Conservation (phyloP, 2,797 vertebrate species). For the Karalla daura region DNA sequence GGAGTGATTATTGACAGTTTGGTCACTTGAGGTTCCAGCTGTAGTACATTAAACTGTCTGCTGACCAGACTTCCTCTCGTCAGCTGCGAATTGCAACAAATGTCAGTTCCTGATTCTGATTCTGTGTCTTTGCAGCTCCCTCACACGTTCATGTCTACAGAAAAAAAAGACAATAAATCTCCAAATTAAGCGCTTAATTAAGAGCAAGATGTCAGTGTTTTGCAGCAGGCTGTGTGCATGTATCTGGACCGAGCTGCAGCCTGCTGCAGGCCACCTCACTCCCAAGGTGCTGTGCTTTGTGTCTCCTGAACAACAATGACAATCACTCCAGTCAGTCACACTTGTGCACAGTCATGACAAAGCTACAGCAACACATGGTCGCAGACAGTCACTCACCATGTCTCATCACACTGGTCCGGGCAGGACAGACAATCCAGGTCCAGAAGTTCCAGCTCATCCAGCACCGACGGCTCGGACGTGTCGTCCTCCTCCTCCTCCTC, state of each 20-base stretch:
- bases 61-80: background rate
- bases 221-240: background rate
- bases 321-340: background rate
- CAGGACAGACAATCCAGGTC: slow-evolving; percentile 84
- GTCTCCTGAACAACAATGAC: background rate
- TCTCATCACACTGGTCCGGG: slow-evolving; percentile 85
- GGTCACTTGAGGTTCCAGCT: too few relatives aligned
- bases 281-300: slow-evolving; percentile 30
- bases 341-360: background rate
- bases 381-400: slow-evolving; percentile 82
- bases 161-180: background rate
- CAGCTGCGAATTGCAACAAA: background rate
- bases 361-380: slow-evolving; percentile 43
- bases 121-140: background rate
- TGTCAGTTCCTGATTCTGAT: background rate
- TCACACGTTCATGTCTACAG: background rate
- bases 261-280: slow-evolving; percentile 2
- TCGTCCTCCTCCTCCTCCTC: slow-evolving; percentile 42
- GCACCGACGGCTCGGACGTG: slow-evolving; percentile 68
- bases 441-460: slow-evolving; percentile 92
- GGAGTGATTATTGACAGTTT: background rate
- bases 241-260: slow-evolving; percentile 2
- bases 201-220: accelerated
- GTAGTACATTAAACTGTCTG: background rate
- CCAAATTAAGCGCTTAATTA: too few relatives aligned